Conservation (phyloP, 1,140 invertebrate species). For the Fragariocoptes setiger region DNA sequence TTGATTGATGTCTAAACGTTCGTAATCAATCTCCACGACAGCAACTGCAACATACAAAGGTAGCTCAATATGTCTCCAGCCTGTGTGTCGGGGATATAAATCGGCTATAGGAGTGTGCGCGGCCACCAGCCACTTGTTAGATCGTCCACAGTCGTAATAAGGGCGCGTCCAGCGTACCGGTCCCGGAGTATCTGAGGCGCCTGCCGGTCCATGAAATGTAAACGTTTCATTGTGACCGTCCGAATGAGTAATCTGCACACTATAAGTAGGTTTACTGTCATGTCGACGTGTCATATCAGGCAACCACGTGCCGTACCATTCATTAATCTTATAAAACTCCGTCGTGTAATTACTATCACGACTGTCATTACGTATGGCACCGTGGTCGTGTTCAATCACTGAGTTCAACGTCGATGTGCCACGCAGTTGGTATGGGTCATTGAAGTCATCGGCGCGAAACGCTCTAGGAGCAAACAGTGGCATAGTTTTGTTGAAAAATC, state of each 20-base stretch:
- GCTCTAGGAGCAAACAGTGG: constrained; percentile 75
- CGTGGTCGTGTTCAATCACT: constrained; percentile 29
- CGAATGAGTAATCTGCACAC: constrained; percentile 45
- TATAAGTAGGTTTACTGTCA: constrained; percentile 63
- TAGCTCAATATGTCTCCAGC: constrained; percentile 75
- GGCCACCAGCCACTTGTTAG: constrained; percentile 77
- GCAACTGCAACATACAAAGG: constrained; percentile 73
- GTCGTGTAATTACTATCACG: constrained; percentile 55
- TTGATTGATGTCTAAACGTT: constrained; percentile 87
- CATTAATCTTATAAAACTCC: constrained; percentile 61
- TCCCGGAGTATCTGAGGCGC: constrained; percentile 49
- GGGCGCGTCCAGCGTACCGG: constrained; percentile 73
- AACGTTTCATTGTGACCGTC: constrained; percentile 83
- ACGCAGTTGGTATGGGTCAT: constrained; percentile 66
- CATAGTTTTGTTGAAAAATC: constrained; percentile 86
- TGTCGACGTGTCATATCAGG: constrained; percentile 41
- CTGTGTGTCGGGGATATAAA: constrained; percentile 71
- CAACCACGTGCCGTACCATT: constrained; percentile 52
- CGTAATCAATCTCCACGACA: constrained; percentile 83
- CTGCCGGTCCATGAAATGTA: constrained; percentile 66
- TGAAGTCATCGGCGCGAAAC: constrained; percentile 50
- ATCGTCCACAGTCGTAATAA: constrained; percentile 80
- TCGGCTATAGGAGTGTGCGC: constrained; percentile 76
- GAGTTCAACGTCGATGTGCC: constrained; percentile 67
- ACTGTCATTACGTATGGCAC: constrained; percentile 37